Percentiles rank a stretch among this genome's conserved stretches.
These are phyloP conservation scores for Drosophila nr. perissopoda DNA, from an alignment of 2,888 invertebrate species.

Conservation along the genomic window DNA sequence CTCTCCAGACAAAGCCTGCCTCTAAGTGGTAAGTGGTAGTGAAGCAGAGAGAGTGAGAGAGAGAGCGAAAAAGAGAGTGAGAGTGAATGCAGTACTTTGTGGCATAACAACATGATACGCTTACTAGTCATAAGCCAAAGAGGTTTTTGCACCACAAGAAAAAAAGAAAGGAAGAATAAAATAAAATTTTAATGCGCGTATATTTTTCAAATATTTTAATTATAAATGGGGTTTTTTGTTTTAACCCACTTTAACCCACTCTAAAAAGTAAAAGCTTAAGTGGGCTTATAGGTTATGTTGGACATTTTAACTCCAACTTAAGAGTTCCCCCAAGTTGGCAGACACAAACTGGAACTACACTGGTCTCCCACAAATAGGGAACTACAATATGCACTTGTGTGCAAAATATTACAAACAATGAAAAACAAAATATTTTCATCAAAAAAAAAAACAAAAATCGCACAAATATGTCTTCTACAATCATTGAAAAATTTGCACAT, in stretches of 20 bases:
- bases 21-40: background rate
- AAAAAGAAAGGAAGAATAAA: conserved; percentile 11
- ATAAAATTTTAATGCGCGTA: background rate
- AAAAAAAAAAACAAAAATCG: background rate
- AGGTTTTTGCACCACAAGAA: conserved; percentile 20
- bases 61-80: too few relatives aligned
- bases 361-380: background rate
- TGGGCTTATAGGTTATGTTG: background rate
- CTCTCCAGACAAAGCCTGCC: background rate
- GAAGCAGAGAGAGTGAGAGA: background rate
- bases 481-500: background rate
- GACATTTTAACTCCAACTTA: background rate
- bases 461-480: background rate
- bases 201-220: conserved; percentile 39
- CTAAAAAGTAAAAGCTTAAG: conserved; percentile 11
- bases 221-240: conserved; percentile 15
- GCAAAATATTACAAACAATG: background rate
- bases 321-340: background rate
- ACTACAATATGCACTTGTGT: background rate
- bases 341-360: background rate
- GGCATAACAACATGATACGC: conserved; percentile 39
- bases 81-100: conserved; percentile 7
- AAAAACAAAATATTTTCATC: background rate
- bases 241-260: background rate
- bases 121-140: conserved; percentile 36